Evolutionary conservation across 2,888 invertebrate species (phyloP).

Genomic region (Drosophila picticornis): DNA sequence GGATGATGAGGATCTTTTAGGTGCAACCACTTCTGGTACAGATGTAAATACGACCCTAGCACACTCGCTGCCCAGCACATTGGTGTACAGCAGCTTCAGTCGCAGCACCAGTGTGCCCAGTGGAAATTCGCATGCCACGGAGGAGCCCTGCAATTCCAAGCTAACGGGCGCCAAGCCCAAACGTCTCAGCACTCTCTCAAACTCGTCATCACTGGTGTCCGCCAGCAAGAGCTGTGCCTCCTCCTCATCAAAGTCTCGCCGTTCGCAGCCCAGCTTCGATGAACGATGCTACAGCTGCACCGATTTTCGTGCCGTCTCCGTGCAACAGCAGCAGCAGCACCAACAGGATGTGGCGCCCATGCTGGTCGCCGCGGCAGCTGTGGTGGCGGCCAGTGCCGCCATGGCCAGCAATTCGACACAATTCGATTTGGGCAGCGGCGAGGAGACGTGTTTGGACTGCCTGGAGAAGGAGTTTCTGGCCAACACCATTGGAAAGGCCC

Average conservation of each 20-base stretch:
- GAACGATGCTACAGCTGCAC: conserved; percentile 82
- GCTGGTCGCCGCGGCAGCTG: conserved; percentile 65
- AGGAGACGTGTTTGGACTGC: conserved; percentile 84
- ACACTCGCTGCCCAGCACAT: conserved; percentile 78
- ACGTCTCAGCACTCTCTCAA: conserved; percentile 76
- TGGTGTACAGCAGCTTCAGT: conserved; percentile 63
- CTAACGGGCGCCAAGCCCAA: conserved; percentile 84
- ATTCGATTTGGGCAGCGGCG: conserved; percentile 71
- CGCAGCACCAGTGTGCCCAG: conserved; percentile 66
- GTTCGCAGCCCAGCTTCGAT: conserved; percentile 78
- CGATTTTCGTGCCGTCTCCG: conserved; percentile 72
- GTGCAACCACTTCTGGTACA: conserved; percentile 12
- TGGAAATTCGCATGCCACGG: conserved; percentile 35
- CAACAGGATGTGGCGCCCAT: conserved; percentile 56
- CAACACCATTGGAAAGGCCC: conserved; percentile 83
- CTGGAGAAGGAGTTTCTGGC: conserved; percentile 84
- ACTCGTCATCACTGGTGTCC: conserved; percentile 75
- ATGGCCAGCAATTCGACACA: conserved; percentile 59
- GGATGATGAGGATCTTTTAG: conserved; percentile 41
- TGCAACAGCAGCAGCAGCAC: conserved; percentile 33
- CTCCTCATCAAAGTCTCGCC: conserved; percentile 75
- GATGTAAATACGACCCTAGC: conserved; percentile 48
- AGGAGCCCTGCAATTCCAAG: conserved; percentile 61
- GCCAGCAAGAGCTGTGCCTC: conserved; percentile 64
- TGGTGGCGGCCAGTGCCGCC: conserved; percentile 52